These are phyloP conservation scores for Branchellion lobata DNA, from an alignment of 2,888 invertebrate genomes.

Conservation along the genomic window DNA sequence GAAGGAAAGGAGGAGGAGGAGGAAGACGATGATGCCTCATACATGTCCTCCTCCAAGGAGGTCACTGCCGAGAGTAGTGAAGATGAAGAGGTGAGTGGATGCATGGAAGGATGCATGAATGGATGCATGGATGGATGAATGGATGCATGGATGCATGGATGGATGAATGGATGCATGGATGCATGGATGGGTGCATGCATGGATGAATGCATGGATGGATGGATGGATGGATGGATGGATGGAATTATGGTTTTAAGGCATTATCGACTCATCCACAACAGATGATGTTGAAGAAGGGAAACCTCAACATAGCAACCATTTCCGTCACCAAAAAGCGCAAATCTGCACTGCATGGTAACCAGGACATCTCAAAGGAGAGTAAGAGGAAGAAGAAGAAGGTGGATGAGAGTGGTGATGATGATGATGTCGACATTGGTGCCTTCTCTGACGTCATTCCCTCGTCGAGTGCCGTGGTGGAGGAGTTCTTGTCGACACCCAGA, in stretches of 20 bases:
- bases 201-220: neutral
- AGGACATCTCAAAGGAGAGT: neutral
- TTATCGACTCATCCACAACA: too few relatives aligned
- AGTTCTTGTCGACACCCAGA: conserved; percentile 20
- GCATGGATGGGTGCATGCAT: neutral
- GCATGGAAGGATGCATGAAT: neutral
- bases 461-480: conserved; percentile 1
- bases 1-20: neutral
- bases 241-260: too few relatives aligned
- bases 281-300: neutral
- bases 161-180: too few relatives aligned
- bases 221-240: neutral
- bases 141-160: neutral
- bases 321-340: neutral
- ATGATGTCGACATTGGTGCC: neutral
- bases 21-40: neutral
- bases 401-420: neutral
- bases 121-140: neutral
- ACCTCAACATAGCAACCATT: neutral
- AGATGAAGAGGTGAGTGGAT: neutral
- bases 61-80: neutral
- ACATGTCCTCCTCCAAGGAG: conserved; percentile 7
- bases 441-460: neutral
- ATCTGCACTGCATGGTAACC: neutral
- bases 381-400: conserved; percentile 24